Conservation (phyloP, 2,888 invertebrate species). For the Drosophila mimetica region DNA sequence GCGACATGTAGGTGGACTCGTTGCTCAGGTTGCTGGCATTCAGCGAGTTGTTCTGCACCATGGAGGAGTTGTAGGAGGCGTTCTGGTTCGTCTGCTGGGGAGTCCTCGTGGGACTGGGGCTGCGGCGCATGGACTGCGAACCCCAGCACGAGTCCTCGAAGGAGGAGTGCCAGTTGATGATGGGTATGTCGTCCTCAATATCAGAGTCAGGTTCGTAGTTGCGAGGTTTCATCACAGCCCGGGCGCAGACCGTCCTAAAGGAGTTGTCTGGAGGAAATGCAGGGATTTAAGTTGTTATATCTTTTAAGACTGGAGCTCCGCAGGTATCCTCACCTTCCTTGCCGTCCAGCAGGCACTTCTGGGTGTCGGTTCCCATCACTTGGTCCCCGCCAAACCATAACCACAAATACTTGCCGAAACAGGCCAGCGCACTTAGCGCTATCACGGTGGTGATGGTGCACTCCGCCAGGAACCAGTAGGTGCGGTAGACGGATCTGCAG, state of each 20-base stretch:
- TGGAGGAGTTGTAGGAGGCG: conserved; percentile 69
- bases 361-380: conserved; percentile 85
- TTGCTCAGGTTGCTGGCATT: conserved; percentile 77
- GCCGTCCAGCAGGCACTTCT: conserved; percentile 86
- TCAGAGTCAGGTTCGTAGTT: conserved; percentile 58
- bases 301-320: not conserved
- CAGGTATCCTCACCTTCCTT: conserved; percentile 75
- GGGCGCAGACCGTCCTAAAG: conserved; percentile 58
- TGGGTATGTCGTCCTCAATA: conserved; percentile 58
- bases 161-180: conserved; percentile 84
- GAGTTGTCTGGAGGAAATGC: conserved; percentile 71
- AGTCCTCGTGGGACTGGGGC: conserved; percentile 67
- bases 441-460: conserved; percentile 84
- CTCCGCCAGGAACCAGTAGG: conserved; percentile 84
- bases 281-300: not conserved
- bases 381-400: conserved; percentile 83
- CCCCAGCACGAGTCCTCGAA: conserved; percentile 83
- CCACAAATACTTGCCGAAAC: conserved; percentile 85
- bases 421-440: conserved; percentile 85
- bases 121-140: conserved; percentile 77
- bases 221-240: conserved; percentile 31
- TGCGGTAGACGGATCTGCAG: conserved; percentile 64
- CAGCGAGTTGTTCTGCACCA: conserved; percentile 70
- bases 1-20: conserved; percentile 78
- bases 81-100: conserved; percentile 57